phyloP scores from a whole-genome alignment of 2,797 vertebrate species.

The Enteromius afrohamiltoni region DNA sequence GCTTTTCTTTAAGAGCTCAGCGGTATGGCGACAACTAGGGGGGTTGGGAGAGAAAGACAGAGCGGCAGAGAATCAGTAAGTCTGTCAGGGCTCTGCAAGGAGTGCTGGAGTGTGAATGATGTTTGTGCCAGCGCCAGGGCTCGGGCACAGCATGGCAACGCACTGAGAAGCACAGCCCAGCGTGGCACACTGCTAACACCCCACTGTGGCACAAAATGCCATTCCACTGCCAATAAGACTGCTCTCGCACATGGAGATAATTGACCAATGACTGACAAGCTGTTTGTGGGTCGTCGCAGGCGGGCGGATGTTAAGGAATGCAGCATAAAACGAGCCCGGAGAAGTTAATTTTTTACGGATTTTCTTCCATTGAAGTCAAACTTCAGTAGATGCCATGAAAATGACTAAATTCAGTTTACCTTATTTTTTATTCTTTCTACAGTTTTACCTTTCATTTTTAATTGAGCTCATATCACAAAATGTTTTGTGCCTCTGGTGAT shows the following conservation, averaged over 20 bases:
- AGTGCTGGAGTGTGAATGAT: conserved; percentile 30
- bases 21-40: not conserved
- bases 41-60: conserved; percentile 8
- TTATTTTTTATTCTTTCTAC: too few relatives aligned
- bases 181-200: conserved; percentile 30
- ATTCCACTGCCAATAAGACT: conserved; percentile 38
- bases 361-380: not conserved
- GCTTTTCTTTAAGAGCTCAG: conserved; percentile 32
- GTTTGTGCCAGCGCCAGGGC: conserved; percentile 5
- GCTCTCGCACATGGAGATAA: conserved; percentile 47
- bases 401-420: not conserved
- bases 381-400: not conserved
- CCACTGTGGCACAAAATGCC: conserved; percentile 36
- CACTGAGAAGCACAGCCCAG: conserved; percentile 16
- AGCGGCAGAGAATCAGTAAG: conserved; percentile 37
- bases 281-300: conserved; percentile 32
- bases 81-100: conserved; percentile 39
- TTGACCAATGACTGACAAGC: conserved; percentile 54
- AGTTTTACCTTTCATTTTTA: not conserved
- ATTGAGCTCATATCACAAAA: not conserved
- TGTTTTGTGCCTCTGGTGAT: not conserved
- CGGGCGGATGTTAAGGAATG: conserved; percentile 33
- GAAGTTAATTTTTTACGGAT: not conserved
- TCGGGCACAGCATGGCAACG: conserved; percentile 16
- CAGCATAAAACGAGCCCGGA: not conserved